These are phyloP conservation scores for Scyliorhinus canicula DNA, from an alignment of 2,797 vertebrate species.

Conservation along the genomic window DNA sequence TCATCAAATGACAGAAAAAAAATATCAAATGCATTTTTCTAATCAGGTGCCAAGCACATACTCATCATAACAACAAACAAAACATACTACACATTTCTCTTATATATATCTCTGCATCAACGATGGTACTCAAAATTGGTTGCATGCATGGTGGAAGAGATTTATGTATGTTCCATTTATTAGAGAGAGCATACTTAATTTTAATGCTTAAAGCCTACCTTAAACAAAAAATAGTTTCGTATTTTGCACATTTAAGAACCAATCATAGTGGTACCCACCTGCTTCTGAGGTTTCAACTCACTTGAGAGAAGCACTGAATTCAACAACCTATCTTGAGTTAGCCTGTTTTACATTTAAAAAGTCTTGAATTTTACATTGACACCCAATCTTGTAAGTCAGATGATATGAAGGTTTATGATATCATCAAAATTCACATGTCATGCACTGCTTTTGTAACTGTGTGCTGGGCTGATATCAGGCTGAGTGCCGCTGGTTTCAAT, in stretches of 20 bases:
- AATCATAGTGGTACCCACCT: neutral
- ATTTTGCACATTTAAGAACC: neutral
- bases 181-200: neutral
- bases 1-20: neutral
- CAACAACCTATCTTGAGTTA: neutral
- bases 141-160: neutral
- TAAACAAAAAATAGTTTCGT: neutral
- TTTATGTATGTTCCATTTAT: neutral
- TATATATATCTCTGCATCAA: neutral
- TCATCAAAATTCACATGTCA: neutral
- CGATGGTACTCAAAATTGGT: neutral
- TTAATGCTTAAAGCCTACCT: neutral
- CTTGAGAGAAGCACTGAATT: neutral
- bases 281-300: neutral
- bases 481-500: neutral
- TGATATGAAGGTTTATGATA: neutral
- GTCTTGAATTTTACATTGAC: neutral
- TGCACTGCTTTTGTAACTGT: neutral
- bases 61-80: neutral
- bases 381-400: neutral
- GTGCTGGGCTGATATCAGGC: neutral
- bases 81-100: neutral
- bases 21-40: neutral
- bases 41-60: neutral
- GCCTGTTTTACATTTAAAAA: neutral